Conservation (phyloP, 2,888 invertebrate genomes). For the Apoda limacodes region DNA sequence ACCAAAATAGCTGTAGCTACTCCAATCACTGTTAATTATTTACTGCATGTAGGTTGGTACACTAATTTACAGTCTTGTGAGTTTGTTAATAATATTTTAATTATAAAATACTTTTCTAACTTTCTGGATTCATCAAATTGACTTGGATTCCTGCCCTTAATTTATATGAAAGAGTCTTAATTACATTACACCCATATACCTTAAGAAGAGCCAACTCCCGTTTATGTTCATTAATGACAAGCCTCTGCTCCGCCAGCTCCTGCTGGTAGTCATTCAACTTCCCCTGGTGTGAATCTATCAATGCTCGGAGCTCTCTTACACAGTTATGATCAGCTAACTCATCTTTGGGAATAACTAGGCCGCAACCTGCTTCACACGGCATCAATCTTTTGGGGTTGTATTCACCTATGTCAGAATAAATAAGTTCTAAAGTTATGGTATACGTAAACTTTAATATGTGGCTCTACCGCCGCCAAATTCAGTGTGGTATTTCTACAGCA, state of each 20-base stretch:
- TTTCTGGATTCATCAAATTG: neutral
- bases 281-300: conserved; percentile 88
- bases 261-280: conserved; percentile 89
- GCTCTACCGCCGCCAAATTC: too few species aligned
- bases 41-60: too few species aligned
- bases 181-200: conserved; percentile 48
- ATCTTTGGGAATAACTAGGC: conserved; percentile 94
- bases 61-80: too few species aligned
- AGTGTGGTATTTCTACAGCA: too few species aligned
- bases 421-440: too few species aligned
- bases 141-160: too few species aligned
- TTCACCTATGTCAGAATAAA: too few species aligned
- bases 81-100: too few species aligned
- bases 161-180: neutral
- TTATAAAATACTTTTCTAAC: too few species aligned
- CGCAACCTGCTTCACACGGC: conserved; percentile 94
- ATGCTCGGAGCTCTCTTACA: conserved; percentile 84
- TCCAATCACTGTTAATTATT: too few species aligned
- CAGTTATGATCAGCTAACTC: conserved; percentile 96
- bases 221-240: conserved; percentile 90
- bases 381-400: conserved; percentile 93
- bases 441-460: too few species aligned
- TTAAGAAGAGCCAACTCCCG: conserved; percentile 89
- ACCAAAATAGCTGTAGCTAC: too few species aligned
- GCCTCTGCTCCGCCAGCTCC: conserved; percentile 86